Base-by-base conservation (phyloP, 2,113 vertebrate species). In the Dunckerocampus dactyliophorus region DNA sequence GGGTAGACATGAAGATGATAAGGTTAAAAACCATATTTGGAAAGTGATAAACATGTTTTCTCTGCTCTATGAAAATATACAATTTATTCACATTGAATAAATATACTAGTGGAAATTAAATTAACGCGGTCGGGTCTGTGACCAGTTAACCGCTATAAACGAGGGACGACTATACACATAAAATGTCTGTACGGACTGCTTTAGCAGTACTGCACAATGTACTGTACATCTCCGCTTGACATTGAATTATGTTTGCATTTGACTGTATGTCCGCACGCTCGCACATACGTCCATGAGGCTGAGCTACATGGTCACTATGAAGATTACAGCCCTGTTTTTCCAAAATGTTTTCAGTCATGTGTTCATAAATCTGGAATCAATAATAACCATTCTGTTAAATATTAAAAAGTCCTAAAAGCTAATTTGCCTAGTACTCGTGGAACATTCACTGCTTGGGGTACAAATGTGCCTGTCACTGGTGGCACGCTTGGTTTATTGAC, bases 351-450 rank as follows among this genome's bases (percentile, higher is more conserved):
- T 72, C 20, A 55, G 63, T 69, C 73, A 34, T 65, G 63, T 43
- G 50, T 68, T 77, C 71, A 85, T 86, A 71, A 72, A 82, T 84
- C 81, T 72, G 53, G 46, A 80, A 73, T 80, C 71, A 68, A 76
- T 86, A 86, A 77, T 85, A 84, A 67, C 69, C 71, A 67, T 67
- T 74, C 42, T 65, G 65, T 82, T 87, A 72, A 88, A 87, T 87
- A 86, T 86, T 87, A 79, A 82, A 79, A 68, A 55, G 43, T 55
- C 56, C 62, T 65, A 45, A 73, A 45, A 76, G 42, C 67, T 74
- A 15, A 85, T 85, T 85, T 83, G 59, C 62, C 60, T 49, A 59
- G 6, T 52, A 56, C 19, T 34, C 12, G 64, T 63, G 64, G 67
- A 75, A 77, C 75, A 79, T 84, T 85, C 71, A 72, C 71, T 55